Evolutionary conservation across 2,888 invertebrate species (phyloP).

Genomic region (Temnothorax unifasciatus): DNA sequence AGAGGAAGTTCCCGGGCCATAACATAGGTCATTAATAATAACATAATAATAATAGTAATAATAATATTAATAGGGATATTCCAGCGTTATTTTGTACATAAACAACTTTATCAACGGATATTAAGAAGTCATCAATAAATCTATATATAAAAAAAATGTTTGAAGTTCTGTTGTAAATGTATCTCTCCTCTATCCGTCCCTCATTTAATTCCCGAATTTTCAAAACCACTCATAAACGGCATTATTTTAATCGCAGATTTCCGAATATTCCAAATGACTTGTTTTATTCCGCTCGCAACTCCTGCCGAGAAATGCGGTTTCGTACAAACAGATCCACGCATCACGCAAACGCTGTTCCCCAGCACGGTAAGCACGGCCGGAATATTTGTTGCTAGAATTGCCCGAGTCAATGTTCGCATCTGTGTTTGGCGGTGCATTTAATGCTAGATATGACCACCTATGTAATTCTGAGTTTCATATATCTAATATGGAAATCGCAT

Average conservation of each 20-base stretch:
- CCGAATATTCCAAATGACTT: not conserved
- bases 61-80: conserved; percentile 80
- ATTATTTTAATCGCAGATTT: not conserved
- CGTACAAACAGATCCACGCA: not conserved
- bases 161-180: not conserved
- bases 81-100: conserved; percentile 85
- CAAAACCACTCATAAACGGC: not conserved
- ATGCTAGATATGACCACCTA: conserved; percentile 32
- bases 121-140: conserved; percentile 84
- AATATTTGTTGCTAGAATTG: conserved; percentile 31
- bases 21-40: conserved; percentile 79
- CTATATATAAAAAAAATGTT: conserved; percentile 79
- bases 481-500: conserved; percentile 50
- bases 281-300: not conserved
- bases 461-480: conserved; percentile 38
- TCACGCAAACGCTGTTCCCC: not conserved
- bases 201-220: not conserved
- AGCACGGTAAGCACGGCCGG: not conserved
- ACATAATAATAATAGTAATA: conserved; percentile 62
- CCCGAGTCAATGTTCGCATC: conserved; percentile 26
- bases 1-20: conserved; percentile 72
- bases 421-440: conserved; percentile 45
- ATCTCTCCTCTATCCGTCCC: conserved; percentile 6
- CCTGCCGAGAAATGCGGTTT: not conserved
- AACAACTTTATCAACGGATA: conserved; percentile 84